Evolutionary conservation across 2,888 invertebrate genomes (phyloP).

Genomic region (Heteromyza rotundicornis): DNA sequence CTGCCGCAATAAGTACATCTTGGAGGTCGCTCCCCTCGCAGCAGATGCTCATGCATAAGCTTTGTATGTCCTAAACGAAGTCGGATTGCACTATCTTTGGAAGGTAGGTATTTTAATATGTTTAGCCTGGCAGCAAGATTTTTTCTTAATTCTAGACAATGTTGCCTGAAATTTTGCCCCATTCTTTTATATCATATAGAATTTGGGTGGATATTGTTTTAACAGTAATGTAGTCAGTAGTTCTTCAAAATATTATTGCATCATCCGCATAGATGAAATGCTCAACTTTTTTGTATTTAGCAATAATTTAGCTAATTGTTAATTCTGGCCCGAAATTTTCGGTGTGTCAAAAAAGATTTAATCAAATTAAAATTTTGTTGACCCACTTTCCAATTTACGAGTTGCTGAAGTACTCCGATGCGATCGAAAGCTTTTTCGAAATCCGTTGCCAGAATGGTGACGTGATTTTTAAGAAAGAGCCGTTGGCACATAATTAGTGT

Average conservation of each 20-base stretch:
- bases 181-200: conserved; percentile 2
- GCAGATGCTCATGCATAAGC: too few relatives aligned
- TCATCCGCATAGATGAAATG: conserved; percentile 20
- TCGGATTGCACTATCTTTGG: too few relatives aligned
- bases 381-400: conserved; percentile 6
- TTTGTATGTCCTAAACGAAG: too few relatives aligned
- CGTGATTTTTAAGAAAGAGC: conserved; percentile 23
- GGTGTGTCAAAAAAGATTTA: not conserved
- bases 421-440: conserved; percentile 22
- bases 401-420: conserved; percentile 19
- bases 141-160: too few relatives aligned
- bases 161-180: conserved; percentile 10
- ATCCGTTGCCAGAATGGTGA: conserved; percentile 19
- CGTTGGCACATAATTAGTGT: conserved; percentile 4
- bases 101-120: too few relatives aligned
- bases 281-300: conserved; percentile 17
- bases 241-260: conserved; percentile 10
- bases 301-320: not conserved
- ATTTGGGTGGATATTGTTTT: not conserved
- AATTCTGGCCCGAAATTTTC: conserved; percentile 5
- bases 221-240: conserved; percentile 4
- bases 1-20: too few relatives aligned
- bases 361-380: not conserved
- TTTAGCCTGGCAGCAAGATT: too few relatives aligned
- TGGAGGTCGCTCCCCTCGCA: too few relatives aligned